These are phyloP conservation scores for Dinoponera quadriceps DNA, from an alignment of 1,140 invertebrate genomes.

Conservation along the genomic window DNA sequence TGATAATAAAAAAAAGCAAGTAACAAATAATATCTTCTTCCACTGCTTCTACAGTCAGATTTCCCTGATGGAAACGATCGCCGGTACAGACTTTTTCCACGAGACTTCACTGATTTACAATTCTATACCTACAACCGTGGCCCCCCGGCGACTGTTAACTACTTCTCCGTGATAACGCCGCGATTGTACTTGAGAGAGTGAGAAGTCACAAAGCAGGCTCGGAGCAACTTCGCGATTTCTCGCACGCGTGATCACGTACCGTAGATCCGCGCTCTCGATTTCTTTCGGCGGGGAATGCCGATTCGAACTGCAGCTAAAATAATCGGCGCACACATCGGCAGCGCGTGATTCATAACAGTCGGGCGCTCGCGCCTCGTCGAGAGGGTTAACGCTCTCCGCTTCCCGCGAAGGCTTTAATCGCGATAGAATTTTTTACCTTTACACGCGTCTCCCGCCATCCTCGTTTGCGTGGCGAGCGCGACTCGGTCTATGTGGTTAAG, in stretches of 20 bases:
- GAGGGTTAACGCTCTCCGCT: conserved; percentile 27
- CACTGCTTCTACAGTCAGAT: too few species aligned
- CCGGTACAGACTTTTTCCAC: too few species aligned
- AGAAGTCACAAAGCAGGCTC: background rate
- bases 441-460: conserved; percentile 6
- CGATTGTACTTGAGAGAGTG: too few species aligned
- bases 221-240: background rate
- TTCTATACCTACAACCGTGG: too few species aligned
- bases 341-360: conserved; percentile 35
- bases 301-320: conserved; percentile 26
- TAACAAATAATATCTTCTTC: too few species aligned
- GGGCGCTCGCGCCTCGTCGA: conserved; percentile 5
- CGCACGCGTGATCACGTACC: background rate
- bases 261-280: conserved; percentile 25
- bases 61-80: too few species aligned
- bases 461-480: background rate
- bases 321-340: background rate
- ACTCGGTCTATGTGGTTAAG: background rate
- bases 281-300: background rate
- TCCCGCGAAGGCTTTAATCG: background rate
- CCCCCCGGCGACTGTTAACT: too few species aligned
- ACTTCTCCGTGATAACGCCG: background rate
- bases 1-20: too few species aligned
- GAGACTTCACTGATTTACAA: too few species aligned
- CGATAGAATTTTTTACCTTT: conserved; percentile 20